Base-by-base conservation (phyloP, 2,888 invertebrate genomes). In the Troilus luridus region DNA sequence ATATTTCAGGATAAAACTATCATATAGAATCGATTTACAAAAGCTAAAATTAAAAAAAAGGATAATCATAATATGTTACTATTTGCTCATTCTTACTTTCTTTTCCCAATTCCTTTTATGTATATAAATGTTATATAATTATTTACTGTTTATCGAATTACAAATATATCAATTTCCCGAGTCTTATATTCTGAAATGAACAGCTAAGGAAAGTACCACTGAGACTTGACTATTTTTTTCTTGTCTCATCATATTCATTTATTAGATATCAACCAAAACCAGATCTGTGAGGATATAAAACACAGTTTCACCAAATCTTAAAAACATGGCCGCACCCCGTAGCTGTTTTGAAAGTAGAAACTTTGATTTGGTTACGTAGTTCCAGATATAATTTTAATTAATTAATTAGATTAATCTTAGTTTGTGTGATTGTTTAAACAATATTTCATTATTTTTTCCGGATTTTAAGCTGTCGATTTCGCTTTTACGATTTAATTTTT, bases 241-340 rank as follows among this genome's bases (percentile, higher is more conserved):
- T 59, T 59, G 41, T 77, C 72, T 77, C 17, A 41, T 77, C 27
- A 41, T 77, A 77, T 77, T 77, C 72, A 77, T 77, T 77, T 41
- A 77, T 77, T 17, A 77, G 72, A 77, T 41, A 77, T 77, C 72
- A 41, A 77, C 27, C 6, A 19, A 41, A 77, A 77, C 72, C 72
- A 27, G 72, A 77, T 77, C 17, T 27, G 72, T 77, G 11, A 77
- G 72, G 72, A 77, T 77, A 77, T 77, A 77, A 77, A 77, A 27
- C 41, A 41, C 67, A 41, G 72, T 77, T 77, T 77, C 72, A 77
- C 72, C 41, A 41, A 77, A 77, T 77, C 72, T 17, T 77, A 41
- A 77, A 77, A 77, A 41, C 72, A 17, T 41, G 72, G 72, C 41
- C 72, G 41, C 27, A 41, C 72, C 41, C 72, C 41, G 17, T 77